These are phyloP conservation scores for Macroramphosus scolopax DNA, from an alignment of 2,797 vertebrate species.

Conservation along the genomic window DNA sequence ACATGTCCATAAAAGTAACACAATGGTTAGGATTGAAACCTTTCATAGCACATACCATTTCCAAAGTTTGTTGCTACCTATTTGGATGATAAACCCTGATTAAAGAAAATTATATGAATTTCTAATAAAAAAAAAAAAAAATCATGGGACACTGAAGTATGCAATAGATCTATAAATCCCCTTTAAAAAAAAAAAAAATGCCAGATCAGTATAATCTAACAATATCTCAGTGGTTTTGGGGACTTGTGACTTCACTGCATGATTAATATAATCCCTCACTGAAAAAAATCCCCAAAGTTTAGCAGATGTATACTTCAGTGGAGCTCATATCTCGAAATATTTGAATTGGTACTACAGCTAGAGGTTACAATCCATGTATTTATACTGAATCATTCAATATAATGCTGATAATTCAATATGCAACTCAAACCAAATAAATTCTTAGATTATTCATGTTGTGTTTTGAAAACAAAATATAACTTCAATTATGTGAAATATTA, in stretches of 20 bases:
- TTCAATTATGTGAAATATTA: no score
- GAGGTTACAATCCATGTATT: not conserved
- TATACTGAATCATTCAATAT: not conserved
- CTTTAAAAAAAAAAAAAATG: constrained; percentile 2
- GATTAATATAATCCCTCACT: constrained; percentile 32
- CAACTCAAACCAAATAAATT: no score
- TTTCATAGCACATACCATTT: constrained; percentile 5
- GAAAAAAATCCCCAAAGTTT: constrained; percentile 14
- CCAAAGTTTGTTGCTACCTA: constrained; percentile 10
- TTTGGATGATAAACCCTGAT: constrained; percentile 19
- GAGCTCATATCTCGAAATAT: constrained; percentile 7
- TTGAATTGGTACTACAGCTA: no score
- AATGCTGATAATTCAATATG: no score
- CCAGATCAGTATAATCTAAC: constrained; percentile 18
- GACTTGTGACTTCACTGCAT: constrained; percentile 27
- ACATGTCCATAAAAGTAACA: constrained; percentile 16
- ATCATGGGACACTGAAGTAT: constrained; percentile 14
- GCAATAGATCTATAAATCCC: not conserved
- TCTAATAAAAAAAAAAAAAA: constrained; percentile 2
- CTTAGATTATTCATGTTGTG: no score
- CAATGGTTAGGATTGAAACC: constrained; percentile 6
- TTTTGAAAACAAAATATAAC: no score
- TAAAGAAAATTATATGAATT: constrained; percentile 6
- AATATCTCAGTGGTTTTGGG: constrained; percentile 18
- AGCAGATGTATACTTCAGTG: constrained; percentile 22